Percentiles rank a stretch among this genome's conserved stretches.
Evolutionary conservation across 2,113 vertebrate species (phyloP).

Genomic region (Leuciscus idus): DNA sequence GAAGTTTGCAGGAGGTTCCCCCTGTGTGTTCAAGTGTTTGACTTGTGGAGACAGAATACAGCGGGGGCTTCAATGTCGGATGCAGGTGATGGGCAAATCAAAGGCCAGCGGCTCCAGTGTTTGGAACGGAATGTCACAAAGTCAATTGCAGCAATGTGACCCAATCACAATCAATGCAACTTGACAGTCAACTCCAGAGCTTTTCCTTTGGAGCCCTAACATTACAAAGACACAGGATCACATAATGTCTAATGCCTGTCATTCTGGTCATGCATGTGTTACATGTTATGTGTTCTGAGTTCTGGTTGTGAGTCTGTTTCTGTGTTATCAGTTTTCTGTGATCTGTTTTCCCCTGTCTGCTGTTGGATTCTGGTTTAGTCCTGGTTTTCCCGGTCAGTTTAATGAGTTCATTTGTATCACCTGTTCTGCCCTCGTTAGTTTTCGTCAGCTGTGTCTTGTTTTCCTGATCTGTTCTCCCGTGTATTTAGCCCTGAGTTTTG

Average conservation of each 20-base stretch:
- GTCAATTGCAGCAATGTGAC: conserved; percentile 37
- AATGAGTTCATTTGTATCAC: too few species aligned
- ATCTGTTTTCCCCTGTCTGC: too few species aligned
- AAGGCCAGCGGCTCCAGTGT: conserved; percentile 2
- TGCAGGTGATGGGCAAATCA: conserved; percentile 26
- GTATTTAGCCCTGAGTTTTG: too few species aligned
- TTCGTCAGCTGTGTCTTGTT: too few species aligned
- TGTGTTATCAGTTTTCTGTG: too few species aligned
- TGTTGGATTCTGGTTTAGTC: too few species aligned
- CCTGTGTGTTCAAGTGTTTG: conserved; percentile 29
- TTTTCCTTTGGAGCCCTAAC: neutral
- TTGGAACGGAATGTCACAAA: conserved; percentile 14
- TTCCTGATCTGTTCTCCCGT: too few species aligned
- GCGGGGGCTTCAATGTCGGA: conserved; percentile 22
- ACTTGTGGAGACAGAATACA: conserved; percentile 7
- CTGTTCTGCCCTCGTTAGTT: too few species aligned
- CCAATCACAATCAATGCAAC: conserved; percentile 13
- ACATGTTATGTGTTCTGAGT: too few species aligned
- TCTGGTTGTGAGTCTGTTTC: too few species aligned
- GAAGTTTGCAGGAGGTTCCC: conserved; percentile 11
- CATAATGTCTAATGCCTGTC: neutral
- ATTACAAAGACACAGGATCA: neutral
- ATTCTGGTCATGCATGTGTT: neutral
- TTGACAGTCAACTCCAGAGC: neutral
- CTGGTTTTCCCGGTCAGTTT: too few species aligned